phyloP scores from a whole-genome alignment of 2,797 vertebrate genomes.

The Jordanella pulchra region DNA sequence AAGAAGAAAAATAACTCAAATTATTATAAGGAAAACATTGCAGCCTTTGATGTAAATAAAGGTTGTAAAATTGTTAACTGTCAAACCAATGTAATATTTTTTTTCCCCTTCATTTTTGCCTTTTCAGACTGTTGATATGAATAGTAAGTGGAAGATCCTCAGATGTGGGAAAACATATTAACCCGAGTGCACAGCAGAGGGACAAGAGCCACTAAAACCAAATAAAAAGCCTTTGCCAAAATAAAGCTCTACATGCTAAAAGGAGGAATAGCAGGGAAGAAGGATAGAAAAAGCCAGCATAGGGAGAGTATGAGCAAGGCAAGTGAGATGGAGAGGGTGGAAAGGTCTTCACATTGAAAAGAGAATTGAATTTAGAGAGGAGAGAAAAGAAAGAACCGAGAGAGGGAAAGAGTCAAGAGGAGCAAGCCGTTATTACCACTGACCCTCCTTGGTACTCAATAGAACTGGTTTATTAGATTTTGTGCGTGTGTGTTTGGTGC shows the following conservation, averaged over 20 bases:
- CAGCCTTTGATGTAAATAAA: background rate
- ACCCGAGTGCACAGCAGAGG: constrained; percentile 26
- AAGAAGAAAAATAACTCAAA: background rate
- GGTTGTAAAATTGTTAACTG: constrained; percentile 8
- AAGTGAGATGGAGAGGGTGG: constrained; percentile 11
- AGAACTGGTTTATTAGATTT: constrained; percentile 72
- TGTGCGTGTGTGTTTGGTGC: constrained; percentile 31
- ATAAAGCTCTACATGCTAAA: constrained; percentile 51
- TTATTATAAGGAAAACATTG: background rate
- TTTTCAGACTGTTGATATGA: constrained; percentile 26
- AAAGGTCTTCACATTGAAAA: constrained; percentile 56
- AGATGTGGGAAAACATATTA: constrained; percentile 50
- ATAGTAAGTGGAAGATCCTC: constrained; percentile 41
- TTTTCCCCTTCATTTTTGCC: constrained; percentile 21
- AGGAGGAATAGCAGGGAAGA: constrained; percentile 27
- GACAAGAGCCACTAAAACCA: constrained; percentile 53
- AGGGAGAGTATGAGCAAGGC: background rate
- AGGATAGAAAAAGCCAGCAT: constrained; percentile 3
- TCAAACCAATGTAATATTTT: background rate
- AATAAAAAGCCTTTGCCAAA: constrained; percentile 56
- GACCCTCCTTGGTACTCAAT: constrained; percentile 75
- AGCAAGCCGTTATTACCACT: constrained; percentile 74
- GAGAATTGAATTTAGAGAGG: constrained; percentile 71
- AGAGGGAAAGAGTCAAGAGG: constrained; percentile 65
- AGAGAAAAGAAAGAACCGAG: constrained; percentile 52